Conservation (phyloP, 2,888 invertebrate species). For the Platycheirus rosarum region DNA sequence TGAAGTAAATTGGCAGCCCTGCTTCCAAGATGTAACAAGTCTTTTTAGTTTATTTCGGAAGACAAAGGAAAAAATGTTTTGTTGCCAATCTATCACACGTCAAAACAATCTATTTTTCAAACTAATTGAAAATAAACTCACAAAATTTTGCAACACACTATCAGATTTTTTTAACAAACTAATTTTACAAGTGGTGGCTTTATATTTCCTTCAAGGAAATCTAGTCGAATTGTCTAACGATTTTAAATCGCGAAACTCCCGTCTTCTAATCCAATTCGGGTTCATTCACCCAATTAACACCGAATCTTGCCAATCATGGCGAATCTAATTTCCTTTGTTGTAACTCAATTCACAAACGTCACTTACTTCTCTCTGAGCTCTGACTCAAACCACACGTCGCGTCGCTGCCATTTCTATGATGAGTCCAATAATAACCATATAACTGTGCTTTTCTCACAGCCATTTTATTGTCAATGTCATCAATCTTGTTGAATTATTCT, state of each 20-base stretch:
- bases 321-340: constrained; percentile 19
- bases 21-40: too few relatives aligned
- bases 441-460: constrained; percentile 43
- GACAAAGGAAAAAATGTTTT: too few relatives aligned
- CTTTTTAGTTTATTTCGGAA: too few relatives aligned
- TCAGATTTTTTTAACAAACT: too few relatives aligned
- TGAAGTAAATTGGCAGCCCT: too few relatives aligned
- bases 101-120: too few relatives aligned
- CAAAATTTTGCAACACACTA: too few relatives aligned
- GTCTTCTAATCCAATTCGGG: constrained; percentile 13
- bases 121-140: too few relatives aligned
- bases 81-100: too few relatives aligned
- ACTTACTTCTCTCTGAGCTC: constrained; percentile 6
- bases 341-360: constrained; percentile 9
- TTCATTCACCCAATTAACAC: constrained; percentile 30
- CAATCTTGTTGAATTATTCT: constrained; percentile 58
- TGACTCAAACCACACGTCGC: not conserved
- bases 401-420: not conserved
- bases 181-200: too few relatives aligned
- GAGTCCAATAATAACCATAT: constrained; percentile 17
- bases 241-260: constrained; percentile 3
- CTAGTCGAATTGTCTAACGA: not conserved
- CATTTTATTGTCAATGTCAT: constrained; percentile 70
- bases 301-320: constrained; percentile 27
- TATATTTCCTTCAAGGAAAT: not conserved